These are phyloP conservation scores for Drosophila albomicans DNA, from an alignment of 1,140 invertebrate species.

Conservation along the genomic window DNA sequence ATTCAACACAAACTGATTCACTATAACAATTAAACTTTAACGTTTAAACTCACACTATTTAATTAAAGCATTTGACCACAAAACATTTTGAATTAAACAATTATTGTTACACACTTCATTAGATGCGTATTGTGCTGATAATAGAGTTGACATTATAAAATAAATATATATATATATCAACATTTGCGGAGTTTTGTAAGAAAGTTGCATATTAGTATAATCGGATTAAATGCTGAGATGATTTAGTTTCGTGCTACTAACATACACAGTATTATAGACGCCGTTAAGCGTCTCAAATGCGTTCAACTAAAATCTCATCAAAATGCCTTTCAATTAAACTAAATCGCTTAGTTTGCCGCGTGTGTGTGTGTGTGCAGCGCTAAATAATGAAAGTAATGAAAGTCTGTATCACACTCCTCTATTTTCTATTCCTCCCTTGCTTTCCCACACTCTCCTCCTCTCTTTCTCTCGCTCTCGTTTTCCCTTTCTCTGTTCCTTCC, in stretches of 20 bases:
- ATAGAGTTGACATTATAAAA: slow-evolving; percentile 11
- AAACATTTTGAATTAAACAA: neutral
- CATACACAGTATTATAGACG: neutral
- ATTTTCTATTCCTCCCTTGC: neutral
- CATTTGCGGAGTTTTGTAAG: neutral
- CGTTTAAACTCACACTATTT: too few species aligned
- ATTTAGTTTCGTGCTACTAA: slow-evolving; percentile 6
- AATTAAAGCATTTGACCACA: too few species aligned
- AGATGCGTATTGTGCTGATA: neutral
- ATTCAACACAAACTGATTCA: too few species aligned
- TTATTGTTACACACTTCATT: neutral
- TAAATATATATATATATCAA: neutral
- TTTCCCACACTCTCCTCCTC: neutral
- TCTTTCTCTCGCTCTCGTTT: neutral
- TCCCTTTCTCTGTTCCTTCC: slow-evolving; percentile 11
- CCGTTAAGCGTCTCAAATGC: slow-evolving; percentile 34
- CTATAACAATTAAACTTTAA: too few species aligned
- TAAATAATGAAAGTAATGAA: slow-evolving; percentile 58
- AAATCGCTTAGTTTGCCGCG: slow-evolving; percentile 51
- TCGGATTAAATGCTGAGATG: slow-evolving; percentile 33
- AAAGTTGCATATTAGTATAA: slow-evolving; percentile 27
- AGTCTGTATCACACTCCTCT: slow-evolving; percentile 25
- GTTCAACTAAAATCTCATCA: slow-evolving; percentile 58
- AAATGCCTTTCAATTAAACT: slow-evolving; percentile 71
- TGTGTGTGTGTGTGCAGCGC: slow-evolving; percentile 41